These are phyloP conservation scores for Stenotaenia linearis DNA, from an alignment of 2,888 invertebrate species.

Conservation along the genomic window DNA sequence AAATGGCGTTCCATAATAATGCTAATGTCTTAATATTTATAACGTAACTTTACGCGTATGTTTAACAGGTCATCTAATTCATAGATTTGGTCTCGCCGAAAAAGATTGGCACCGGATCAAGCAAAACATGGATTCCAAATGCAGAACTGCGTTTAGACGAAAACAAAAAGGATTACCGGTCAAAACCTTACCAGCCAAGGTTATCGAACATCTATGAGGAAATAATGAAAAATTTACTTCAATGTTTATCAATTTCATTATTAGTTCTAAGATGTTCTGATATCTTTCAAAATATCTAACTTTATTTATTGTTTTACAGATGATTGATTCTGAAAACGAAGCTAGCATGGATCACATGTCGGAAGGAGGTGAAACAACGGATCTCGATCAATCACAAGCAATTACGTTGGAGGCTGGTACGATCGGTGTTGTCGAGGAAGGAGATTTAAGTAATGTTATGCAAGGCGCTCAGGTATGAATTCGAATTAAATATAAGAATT, in stretches of 20 bases:
- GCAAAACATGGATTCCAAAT: constrained; percentile 54
- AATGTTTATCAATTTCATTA: too few relatives aligned
- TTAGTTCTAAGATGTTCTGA: not conserved
- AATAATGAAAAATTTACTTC: not conserved
- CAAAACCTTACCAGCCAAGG: not conserved
- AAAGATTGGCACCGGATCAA: constrained; percentile 54
- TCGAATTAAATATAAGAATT: not conserved
- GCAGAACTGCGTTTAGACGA: constrained; percentile 49
- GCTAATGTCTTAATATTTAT: too few relatives aligned
- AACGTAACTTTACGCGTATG: too few relatives aligned
- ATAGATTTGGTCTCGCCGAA: constrained; percentile 51
- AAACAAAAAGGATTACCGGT: constrained; percentile 38
- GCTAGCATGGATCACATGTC: constrained; percentile 27
- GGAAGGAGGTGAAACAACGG: not conserved
- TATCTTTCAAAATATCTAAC: not conserved
- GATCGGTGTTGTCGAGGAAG: not conserved
- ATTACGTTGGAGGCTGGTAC: not conserved
- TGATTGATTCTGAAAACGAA: constrained; percentile 28
- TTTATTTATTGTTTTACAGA: not conserved
- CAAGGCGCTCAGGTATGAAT: constrained; percentile 16
- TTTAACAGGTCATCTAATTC: constrained; percentile 48
- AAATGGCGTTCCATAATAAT: too few relatives aligned
- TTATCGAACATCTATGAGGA: not conserved
- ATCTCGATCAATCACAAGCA: constrained; percentile 13
- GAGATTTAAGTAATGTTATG: constrained; percentile 21